Percentiles rank a stretch among this genome's conserved stretches.
These are phyloP conservation scores for Macquaria ambigua DNA, from an alignment of 2,113 vertebrate species.

Conservation along the genomic window DNA sequence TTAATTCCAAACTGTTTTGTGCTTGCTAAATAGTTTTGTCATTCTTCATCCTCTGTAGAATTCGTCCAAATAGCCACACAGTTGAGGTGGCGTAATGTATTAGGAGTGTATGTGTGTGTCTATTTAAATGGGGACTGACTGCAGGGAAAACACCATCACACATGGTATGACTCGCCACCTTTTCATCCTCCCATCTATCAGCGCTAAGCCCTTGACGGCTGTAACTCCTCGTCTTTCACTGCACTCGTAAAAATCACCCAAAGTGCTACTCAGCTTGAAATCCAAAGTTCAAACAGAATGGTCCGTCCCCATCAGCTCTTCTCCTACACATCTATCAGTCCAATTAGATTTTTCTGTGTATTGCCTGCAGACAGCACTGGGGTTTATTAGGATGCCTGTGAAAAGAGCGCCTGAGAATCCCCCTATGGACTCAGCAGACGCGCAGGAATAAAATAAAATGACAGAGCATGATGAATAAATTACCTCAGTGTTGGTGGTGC, in stretches of 20 bases:
- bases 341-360: constrained; percentile 13
- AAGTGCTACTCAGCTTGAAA: neutral
- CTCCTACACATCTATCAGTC: constrained; percentile 10
- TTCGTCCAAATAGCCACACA: neutral
- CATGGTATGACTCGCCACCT: neutral
- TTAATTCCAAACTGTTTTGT: neutral
- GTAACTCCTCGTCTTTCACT: neutral
- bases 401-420: neutral
- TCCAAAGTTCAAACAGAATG: constrained; percentile 3
- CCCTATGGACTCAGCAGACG: neutral
- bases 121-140: neutral
- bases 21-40: neutral
- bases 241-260: neutral
- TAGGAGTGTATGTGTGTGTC: neutral
- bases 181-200: constrained; percentile 7
- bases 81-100: neutral
- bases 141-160: neutral
- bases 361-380: neutral
- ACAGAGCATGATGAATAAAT: constrained; percentile 37
- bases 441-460: neutral
- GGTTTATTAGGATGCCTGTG: constrained; percentile 12
- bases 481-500: constrained; percentile 12
- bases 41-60: neutral
- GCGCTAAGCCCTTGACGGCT: neutral
- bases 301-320: neutral